Evolutionary conservation across 2,888 invertebrate species (phyloP), one percentile per base, ranked within the genome.

Genomic region (Ephialtes manifestator): DNA sequence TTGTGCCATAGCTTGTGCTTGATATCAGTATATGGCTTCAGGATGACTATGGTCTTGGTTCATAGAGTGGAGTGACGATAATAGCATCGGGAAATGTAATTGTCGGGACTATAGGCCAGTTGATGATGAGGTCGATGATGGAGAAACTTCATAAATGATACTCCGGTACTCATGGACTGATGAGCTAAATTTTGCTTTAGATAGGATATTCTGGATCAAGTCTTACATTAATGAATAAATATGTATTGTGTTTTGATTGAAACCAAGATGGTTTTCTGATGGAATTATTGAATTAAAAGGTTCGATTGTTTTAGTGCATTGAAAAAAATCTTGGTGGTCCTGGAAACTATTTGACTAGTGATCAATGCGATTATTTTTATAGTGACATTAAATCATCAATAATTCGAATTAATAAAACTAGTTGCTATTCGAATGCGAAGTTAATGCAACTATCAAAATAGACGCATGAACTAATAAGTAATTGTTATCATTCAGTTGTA

Each of bases 71-170:
- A 55, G 53, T 76, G 71, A 58, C 60, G 71, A 76, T 80, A 80
- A 84, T 83, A 79, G 85, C 71, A 51, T 76, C 78, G 70, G 65
- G 75, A 72, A 85, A 82, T 82, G 63, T 81, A 81, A 85, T 85
- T 82, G 75, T 78, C 78, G 84, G 71, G 78, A 75, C 81, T 79
- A 81, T 78, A 79, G 81, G 51, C 74, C 63, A 70, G 75, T 75
- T 78, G 78, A 81, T 81, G 81, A 85, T 78, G 84, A 77, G 55
- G 55, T 20, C 24, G 60, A 60, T 31, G 60, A 31, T 31, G 24
- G 28, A 28, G 31, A 20, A 39, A 39, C 35, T 39, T 39, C 35
- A 39, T 39, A 39, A 39, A 39, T 39, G 4, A 39, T 39, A 39
- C 35, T 5, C 4, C 35, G 35, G 10, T 13, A 24, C 24, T 11